Percentiles rank a stretch among this genome's conserved stretches.
Conservation (phyloP, 1,140 invertebrate genomes). For the Coptotermes formosanus region DNA sequence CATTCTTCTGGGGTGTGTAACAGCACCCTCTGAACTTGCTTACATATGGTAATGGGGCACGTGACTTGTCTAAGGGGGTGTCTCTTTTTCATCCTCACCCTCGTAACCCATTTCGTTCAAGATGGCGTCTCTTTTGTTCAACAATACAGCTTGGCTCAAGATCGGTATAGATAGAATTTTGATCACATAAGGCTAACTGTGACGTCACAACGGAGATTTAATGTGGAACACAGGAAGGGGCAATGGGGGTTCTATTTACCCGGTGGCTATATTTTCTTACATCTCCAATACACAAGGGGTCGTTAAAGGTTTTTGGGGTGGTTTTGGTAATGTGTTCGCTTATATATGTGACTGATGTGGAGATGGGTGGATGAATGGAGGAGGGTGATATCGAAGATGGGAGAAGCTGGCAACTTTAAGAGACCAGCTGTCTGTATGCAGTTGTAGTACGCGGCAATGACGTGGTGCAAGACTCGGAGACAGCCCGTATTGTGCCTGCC, state of each 20-base stretch:
- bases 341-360: not conserved
- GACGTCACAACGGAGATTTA: slow-evolving; percentile 14
- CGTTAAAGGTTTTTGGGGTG: slow-evolving; percentile 17
- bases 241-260: not conserved
- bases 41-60: slow-evolving; percentile 12
- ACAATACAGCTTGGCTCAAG: not conserved
- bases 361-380: slow-evolving; percentile 13
- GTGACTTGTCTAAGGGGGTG: slow-evolving; percentile 10
- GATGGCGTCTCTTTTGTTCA: slow-evolving; percentile 9
- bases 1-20: not conserved
- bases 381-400: slow-evolving; percentile 1
- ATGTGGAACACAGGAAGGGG: not conserved
- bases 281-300: not conserved
- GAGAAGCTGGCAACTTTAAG: not conserved
- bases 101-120: slow-evolving; percentile 18
- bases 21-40: not conserved
- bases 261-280: slow-evolving; percentile 12
- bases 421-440: slow-evolving; percentile 5
- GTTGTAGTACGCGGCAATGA: not conserved
- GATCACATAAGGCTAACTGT: not conserved
- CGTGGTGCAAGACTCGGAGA: not conserved
- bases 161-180: slow-evolving; percentile 1
- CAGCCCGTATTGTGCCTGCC: not conserved
- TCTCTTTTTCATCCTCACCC: slow-evolving; percentile 10
- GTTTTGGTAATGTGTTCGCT: not conserved